Conservation (phyloP, 2,888 invertebrate species). For the Cyclophora punctaria region DNA sequence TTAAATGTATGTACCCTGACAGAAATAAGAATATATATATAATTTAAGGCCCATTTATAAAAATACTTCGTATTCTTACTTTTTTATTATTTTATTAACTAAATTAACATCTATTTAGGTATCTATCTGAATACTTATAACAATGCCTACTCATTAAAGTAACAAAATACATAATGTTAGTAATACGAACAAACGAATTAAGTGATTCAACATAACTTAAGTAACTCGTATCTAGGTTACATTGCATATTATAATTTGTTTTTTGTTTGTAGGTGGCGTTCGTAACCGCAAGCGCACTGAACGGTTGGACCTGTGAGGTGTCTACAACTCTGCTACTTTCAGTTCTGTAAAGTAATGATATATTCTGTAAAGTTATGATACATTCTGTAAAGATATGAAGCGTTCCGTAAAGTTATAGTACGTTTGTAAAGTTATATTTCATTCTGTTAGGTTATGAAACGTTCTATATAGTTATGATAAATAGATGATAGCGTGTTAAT, state of each 20-base stretch:
- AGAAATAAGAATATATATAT: no score
- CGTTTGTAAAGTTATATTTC: conserved; percentile 25
- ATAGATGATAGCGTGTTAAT: conserved; percentile 27
- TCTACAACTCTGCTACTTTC: conserved; percentile 13
- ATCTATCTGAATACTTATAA: no score
- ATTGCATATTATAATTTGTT: conserved; percentile 5
- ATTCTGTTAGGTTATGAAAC: not conserved
- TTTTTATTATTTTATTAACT: no score
- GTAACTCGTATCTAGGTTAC: not conserved
- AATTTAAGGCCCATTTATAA: no score
- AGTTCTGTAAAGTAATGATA: conserved; percentile 25
- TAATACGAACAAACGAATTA: not conserved
- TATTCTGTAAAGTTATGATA: no score
- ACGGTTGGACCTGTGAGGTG: conserved; percentile 22
- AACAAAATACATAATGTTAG: no score
- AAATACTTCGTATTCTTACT: no score
- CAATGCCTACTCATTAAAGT: no score
- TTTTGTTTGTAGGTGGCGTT: conserved; percentile 66
- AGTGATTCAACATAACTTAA: not conserved
- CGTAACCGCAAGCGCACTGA: conserved; percentile 46
- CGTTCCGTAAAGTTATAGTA: conserved; percentile 39
- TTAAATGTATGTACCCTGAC: no score
- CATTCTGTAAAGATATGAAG: not conserved
- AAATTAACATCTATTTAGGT: no score
- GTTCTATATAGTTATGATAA: conserved; percentile 25